Evolutionary conservation across 2,113 vertebrate genomes (phyloP), one percentile per base, ranked within the genome.

Genomic region (Platysteira castanea): DNA sequence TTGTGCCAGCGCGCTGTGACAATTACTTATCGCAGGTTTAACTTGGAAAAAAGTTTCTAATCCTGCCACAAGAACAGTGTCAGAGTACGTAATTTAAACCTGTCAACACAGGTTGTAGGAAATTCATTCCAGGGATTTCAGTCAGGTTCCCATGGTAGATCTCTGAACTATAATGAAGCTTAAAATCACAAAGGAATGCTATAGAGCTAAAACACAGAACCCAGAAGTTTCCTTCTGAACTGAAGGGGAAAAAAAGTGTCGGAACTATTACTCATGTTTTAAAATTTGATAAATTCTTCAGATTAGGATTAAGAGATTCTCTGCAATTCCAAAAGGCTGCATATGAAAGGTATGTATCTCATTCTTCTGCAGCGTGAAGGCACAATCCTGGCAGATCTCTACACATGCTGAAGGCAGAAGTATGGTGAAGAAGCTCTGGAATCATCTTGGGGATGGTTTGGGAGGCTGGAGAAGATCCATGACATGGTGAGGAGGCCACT

Each of bases 11-110:
- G 95, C 75, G 93, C 98, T 98, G 98, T 98, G 98, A 98, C 98
- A 98, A 98, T 98, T 98, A 98, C 98, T 98, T 98, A 98, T 98
- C 97, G 89, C 97, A 98, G 98, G 98, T 98, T 98, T 98, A 98
- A 98, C 97, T 91, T 3, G 82, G 6, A 96, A 95, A 95, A 97
- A 97, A 97, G 98, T 98, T 98, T 98, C 98, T 98, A 98, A 98
- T 98, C 98, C 97, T 96, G 97, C 95, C 98, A 97, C 97, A 97
- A 97, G 98, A 98, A 98, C 97, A 98, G 98, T 98, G 98, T 98
- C 98, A 98, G 96, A 97, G 97, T 97, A 86, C 85, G 97, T 98
- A 98, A 98, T 98, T 97, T 98, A 97, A 98, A 98, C 97, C 97
- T 97, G 96, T 97, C 98, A 98, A 97, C 97, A 97, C 95, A 98